Percentiles rank a stretch among this genome's conserved stretches.
These are phyloP conservation scores for Nothoprocta pentlandii DNA, from an alignment of 2,113 vertebrate species.

Conservation along the genomic window DNA sequence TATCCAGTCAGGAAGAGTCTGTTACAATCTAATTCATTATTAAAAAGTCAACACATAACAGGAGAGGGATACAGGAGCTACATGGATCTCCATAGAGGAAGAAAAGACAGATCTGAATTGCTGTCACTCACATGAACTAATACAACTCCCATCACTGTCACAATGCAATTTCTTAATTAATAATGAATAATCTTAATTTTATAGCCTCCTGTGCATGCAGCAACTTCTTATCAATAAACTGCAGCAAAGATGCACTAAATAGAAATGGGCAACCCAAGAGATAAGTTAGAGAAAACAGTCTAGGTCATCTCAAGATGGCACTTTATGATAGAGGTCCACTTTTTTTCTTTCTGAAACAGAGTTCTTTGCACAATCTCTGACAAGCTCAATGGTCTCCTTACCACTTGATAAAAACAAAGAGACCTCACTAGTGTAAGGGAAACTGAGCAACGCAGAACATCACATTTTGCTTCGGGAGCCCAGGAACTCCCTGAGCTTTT, in stretches of 20 bases:
- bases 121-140: background rate
- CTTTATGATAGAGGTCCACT: background rate
- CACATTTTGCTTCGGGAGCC: background rate
- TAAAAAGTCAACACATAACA: background rate
- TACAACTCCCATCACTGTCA: rapidly evolving
- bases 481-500: background rate
- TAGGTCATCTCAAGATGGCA: background rate
- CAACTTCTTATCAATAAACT: background rate
- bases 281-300: background rate
- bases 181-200: background rate
- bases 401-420: background rate
- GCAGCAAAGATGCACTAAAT: background rate
- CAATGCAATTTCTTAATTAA: background rate
- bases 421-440: background rate
- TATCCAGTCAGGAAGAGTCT: background rate
- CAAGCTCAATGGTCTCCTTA: background rate
- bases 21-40: background rate
- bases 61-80: background rate
- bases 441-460: background rate
- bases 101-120: background rate
- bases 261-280: background rate
- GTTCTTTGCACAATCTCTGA: background rate
- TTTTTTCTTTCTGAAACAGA: background rate
- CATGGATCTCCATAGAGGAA: background rate
- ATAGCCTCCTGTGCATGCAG: background rate